Conservation (phyloP, 2,113 vertebrate species). For the Redunca redunca region DNA sequence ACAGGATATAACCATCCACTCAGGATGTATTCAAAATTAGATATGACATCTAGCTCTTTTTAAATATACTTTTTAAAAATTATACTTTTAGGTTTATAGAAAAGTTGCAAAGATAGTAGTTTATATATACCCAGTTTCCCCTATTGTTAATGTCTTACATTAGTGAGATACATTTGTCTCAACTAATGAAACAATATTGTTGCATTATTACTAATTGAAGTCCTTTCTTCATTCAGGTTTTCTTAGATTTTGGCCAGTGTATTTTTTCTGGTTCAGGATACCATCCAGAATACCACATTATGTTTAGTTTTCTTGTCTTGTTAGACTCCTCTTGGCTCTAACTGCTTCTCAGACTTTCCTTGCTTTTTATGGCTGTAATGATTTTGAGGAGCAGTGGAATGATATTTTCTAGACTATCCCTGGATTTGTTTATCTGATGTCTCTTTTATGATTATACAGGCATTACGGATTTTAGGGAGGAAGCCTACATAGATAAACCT, state of each 20-base stretch:
- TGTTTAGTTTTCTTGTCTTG: neutral
- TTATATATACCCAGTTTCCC: neutral
- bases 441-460: neutral
- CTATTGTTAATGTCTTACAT: neutral
- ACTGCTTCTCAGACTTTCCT: neutral
- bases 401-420: neutral
- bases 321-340: neutral
- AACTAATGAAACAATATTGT: neutral
- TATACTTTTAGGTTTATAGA: neutral
- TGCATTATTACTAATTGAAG: neutral
- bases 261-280: neutral
- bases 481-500: neutral
- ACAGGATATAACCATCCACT: neutral
- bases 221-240: neutral
- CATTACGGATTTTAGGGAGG: neutral
- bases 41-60: conserved; percentile 45
- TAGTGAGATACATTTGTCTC: neutral
- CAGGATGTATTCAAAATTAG: conserved; percentile 41
- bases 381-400: neutral
- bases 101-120: neutral
- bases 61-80: neutral
- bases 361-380: neutral
- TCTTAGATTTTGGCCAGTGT: neutral
- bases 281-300: neutral
- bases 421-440: neutral